Percentiles rank a stretch among this genome's conserved stretches.
These are phyloP conservation scores for Anhinga anhinga DNA, from an alignment of 2,113 vertebrate species.

Conservation along the genomic window DNA sequence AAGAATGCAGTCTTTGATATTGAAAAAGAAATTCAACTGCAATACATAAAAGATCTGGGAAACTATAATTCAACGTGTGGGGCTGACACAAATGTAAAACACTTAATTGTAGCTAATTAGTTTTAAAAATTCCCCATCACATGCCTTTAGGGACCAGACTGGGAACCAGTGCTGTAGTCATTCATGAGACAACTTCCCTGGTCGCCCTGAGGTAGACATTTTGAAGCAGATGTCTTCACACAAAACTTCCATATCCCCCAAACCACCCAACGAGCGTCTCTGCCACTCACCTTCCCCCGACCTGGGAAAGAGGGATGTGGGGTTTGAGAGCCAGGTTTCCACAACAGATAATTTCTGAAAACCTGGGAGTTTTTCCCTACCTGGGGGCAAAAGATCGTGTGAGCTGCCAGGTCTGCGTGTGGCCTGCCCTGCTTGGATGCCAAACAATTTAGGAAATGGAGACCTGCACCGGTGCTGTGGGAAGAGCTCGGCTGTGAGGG, in stretches of 20 bases:
- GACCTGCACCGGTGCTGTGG: not conserved
- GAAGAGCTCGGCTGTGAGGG: rapidly evolving
- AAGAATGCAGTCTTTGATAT: constrained; percentile 11
- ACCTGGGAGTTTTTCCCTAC: not conserved
- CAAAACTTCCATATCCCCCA: not conserved
- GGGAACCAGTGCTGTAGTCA: not conserved
- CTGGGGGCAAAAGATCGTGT: rapidly evolving
- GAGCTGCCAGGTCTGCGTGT: not conserved
- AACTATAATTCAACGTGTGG: not conserved
- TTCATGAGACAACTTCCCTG: not conserved
- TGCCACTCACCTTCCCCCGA: not conserved
- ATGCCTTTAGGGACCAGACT: not conserved
- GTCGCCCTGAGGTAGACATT: not conserved
- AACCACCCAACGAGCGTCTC: not conserved
- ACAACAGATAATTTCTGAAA: not conserved
- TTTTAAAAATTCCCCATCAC: not conserved
- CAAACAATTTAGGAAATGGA: not conserved
- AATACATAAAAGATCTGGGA: not conserved
- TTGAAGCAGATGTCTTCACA: not conserved
- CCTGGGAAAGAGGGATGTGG: rapidly evolving
- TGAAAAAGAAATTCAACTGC: constrained; percentile 22
- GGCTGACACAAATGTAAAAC: not conserved
- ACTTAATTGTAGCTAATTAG: not conserved
- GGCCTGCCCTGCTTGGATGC: not conserved
- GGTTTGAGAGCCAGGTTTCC: not conserved